Base-by-base conservation (phyloP, 2,888 invertebrate genomes). In the Sussaba pulchella region DNA sequence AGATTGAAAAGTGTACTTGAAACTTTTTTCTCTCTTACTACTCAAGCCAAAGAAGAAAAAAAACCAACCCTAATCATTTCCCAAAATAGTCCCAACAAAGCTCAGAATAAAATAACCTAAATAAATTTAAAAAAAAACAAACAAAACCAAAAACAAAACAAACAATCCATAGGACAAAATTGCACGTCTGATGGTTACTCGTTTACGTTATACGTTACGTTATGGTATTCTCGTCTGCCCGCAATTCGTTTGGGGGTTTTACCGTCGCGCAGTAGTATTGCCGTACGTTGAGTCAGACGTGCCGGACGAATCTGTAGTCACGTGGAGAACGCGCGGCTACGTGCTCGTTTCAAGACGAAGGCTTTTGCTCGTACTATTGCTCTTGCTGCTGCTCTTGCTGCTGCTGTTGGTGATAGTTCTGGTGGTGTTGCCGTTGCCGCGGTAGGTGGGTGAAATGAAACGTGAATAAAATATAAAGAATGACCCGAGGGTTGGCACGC, bases 401-500 rank as follows among this genome's bases (percentile, higher is more conserved):
- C n/a, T n/a, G n/a, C n/a, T n/a, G n/a, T n/a, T n/a, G n/a, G n/a
- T n/a, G n/a, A n/a, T n/a, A n/a, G n/a, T n/a, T n/a, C n/a, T n/a
- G n/a, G n/a, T n/a, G n/a, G n/a, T n/a, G n/a, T 54, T 21, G n/a
- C 47, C 8, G 45, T 26, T 39, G 36, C 10, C 8, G 45, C 21
- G 50, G 54, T 14, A 57, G 41, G 54, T 39, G 61, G 69, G 57
- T 74, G 74, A 74, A 79, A 79, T 74, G 64, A 79, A 79, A 79
- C 70, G 73, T 79, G 74, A 79, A 79, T 74, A 79, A 74, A 79
- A 74, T 79, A 79, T 74, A 74, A 79, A 69, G 74, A 79, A 79
- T 79, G 74, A 61, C 61, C 74, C 43, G 39, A 21, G 52, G 64
- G 69, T 66, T 26, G 21, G 78, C 14, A 50, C 67, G 39, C 10